Conservation (phyloP, 2,113 vertebrate genomes). For the Pterocles burchelli region DNA sequence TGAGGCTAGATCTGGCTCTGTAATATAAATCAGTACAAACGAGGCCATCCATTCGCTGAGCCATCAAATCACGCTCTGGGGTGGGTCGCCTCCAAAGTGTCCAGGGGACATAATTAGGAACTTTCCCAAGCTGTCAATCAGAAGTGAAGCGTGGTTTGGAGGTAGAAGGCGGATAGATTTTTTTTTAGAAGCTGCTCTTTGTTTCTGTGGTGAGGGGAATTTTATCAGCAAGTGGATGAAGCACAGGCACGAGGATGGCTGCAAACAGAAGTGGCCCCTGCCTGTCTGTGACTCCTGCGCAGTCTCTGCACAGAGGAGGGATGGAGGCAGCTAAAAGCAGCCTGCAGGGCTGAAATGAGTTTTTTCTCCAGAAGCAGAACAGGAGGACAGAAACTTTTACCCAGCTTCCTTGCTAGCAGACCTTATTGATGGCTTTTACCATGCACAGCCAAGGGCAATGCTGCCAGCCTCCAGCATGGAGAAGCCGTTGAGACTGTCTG, state of each 20-base stretch:
- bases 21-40: slow-evolving; percentile 38
- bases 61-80: slow-evolving; percentile 30
- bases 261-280: background rate
- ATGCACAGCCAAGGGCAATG: background rate
- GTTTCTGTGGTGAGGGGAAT: background rate
- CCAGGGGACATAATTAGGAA: slow-evolving; percentile 52
- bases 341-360: background rate
- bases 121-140: slow-evolving; percentile 32
- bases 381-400: background rate
- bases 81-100: slow-evolving; percentile 6
- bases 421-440: background rate
- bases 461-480: background rate
- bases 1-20: slow-evolving; percentile 46
- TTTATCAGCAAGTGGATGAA: background rate
- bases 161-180: background rate
- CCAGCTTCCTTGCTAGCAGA: background rate
- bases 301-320: background rate
- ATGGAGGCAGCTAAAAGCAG: background rate
- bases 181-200: background rate
- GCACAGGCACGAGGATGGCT: background rate
- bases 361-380: background rate
- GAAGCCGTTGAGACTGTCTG: background rate
- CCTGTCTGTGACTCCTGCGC: background rate
- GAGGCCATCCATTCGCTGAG: slow-evolving; percentile 16
- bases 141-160: background rate